phyloP scores from a whole-genome alignment of 2,888 invertebrate genomes.

The Tipula unca region DNA sequence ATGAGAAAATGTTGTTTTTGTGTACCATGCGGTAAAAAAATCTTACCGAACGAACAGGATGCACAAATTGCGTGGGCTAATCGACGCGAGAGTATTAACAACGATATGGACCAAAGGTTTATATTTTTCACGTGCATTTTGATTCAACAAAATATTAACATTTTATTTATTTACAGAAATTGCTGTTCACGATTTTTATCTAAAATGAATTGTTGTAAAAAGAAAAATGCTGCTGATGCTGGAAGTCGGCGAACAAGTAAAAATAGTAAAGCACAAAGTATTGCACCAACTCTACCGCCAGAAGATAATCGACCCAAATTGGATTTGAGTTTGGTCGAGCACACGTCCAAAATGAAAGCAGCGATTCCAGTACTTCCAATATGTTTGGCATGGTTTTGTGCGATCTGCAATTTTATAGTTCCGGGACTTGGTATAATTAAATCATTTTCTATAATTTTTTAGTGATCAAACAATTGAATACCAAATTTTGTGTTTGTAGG shows the following conservation, averaged over 20 bases:
- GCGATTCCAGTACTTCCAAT: slow-evolving; percentile 88
- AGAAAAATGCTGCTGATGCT: slow-evolving; percentile 34
- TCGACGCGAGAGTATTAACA: slow-evolving; percentile 48
- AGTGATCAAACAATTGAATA: not conserved
- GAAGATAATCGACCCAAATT: slow-evolving; percentile 67
- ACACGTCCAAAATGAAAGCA: slow-evolving; percentile 78
- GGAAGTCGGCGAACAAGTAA: slow-evolving; percentile 55
- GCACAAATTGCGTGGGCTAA: slow-evolving; percentile 39
- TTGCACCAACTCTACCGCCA: slow-evolving; percentile 55
- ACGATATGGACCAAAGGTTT: not conserved
- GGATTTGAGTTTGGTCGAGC: slow-evolving; percentile 69
- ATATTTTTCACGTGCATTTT: not conserved
- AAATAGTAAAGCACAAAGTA: slow-evolving; percentile 56
- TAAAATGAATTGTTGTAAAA: slow-evolving; percentile 40
- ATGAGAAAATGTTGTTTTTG: slow-evolving; percentile 39
- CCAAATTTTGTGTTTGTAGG: slow-evolving; percentile 48
- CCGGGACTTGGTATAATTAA: slow-evolving; percentile 61
- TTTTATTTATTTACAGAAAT: slow-evolving; percentile 29
- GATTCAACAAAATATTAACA: not conserved
- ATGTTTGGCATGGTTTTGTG: slow-evolving; percentile 78
- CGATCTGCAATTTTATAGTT: slow-evolving; percentile 68
- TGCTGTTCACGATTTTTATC: slow-evolving; percentile 38
- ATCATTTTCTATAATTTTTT: not conserved
- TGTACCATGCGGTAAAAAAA: slow-evolving; percentile 33
- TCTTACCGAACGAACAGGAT: slow-evolving; percentile 27